Evolutionary conservation across 2,888 invertebrate species (phyloP).

Genomic region (Eupithecia dodoneata): DNA sequence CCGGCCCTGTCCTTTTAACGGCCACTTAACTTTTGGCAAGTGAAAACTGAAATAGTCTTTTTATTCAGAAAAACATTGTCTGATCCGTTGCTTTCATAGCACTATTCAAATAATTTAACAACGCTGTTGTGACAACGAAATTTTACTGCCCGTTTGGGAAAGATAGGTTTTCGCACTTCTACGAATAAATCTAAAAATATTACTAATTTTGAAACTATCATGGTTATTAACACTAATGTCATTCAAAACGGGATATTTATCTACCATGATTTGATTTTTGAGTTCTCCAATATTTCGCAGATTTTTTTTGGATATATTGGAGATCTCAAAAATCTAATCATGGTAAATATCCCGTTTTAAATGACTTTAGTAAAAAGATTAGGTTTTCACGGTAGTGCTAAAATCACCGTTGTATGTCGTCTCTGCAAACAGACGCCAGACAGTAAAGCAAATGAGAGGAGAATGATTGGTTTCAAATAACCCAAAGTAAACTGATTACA

Average conservation of each 20-base stretch:
- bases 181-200: background rate
- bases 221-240: too few relatives aligned
- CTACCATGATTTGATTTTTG: too few relatives aligned
- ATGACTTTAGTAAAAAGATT: background rate
- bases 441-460: background rate
- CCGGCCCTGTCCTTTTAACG: slow-evolving; percentile 74
- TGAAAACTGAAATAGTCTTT: slow-evolving; percentile 31
- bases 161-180: background rate
- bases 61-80: background rate
- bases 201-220: too few relatives aligned
- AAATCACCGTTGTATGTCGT: background rate
- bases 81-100: background rate
- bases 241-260: too few relatives aligned
- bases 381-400: background rate
- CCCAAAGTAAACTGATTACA: slow-evolving; percentile 31
- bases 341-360: too few relatives aligned
- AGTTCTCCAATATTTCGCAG: too few relatives aligned
- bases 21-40: slow-evolving; percentile 61
- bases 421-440: background rate
- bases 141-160: slow-evolving; percentile 1
- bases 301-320: too few relatives aligned
- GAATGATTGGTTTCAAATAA: slow-evolving; percentile 1
- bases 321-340: too few relatives aligned
- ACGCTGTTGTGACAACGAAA: background rate
- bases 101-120: slow-evolving; percentile 3